A percentile compares a stretch with the other conserved stretches of the same genome.
Evolutionary conservation across 2,797 vertebrate genomes (phyloP).

Genomic region (Mico argentatus): DNA sequence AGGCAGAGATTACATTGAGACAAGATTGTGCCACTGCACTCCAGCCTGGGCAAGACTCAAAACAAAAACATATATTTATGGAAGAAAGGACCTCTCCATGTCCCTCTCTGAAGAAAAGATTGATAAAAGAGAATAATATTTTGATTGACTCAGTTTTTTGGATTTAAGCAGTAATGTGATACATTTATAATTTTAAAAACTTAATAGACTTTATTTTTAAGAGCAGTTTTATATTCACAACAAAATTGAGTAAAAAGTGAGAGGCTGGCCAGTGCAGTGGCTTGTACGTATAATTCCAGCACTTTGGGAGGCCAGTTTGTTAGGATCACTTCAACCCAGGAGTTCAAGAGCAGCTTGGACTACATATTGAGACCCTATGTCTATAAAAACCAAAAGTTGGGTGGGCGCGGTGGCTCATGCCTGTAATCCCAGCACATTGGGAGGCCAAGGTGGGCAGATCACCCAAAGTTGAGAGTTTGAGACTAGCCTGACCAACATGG

Average conservation of each 20-base stretch:
- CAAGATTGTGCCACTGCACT: too few species aligned
- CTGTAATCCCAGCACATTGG: not conserved
- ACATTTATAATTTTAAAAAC: not conserved
- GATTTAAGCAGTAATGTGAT: not conserved
- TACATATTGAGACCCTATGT: not conserved
- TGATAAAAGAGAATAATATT: not conserved
- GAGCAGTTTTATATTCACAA: not conserved
- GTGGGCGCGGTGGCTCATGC: not conserved
- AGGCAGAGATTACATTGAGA: too few species aligned
- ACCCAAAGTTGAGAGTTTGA: not conserved
- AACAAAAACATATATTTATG: not conserved
- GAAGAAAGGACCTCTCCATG: not conserved
- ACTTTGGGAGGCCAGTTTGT: not conserved
- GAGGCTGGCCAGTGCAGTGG: not conserved
- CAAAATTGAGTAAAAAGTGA: not conserved
- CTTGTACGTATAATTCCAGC: not conserved
- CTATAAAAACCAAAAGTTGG: not conserved
- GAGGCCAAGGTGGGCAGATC: not conserved
- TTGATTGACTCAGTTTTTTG: not conserved
- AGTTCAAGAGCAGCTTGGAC: not conserved
- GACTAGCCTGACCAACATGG: not conserved
- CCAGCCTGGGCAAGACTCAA: too few species aligned
- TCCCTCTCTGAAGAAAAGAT: not conserved
- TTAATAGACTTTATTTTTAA: not conserved
- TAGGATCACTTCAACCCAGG: not conserved